Evolutionary conservation across 2,113 vertebrate genomes (phyloP), one percentile per base, ranked within the genome.

Genomic region (Ibidorhyncha struthersii): DNA sequence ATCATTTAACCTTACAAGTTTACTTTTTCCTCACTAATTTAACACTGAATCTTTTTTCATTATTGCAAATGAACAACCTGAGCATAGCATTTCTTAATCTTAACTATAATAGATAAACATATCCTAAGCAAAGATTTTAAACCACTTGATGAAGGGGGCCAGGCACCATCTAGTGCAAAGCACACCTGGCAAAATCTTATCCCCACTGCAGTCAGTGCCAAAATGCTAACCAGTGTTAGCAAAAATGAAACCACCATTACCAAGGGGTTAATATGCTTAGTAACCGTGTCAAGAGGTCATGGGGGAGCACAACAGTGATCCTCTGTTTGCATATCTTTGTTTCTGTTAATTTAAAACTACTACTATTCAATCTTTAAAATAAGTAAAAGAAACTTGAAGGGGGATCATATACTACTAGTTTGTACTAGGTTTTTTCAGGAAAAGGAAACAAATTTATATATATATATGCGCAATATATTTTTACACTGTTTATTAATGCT

Each of bases 401-500:
- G 96, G 96, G 92, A 95, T 96, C 86, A 85, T 96, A 89, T 86
- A 92, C 93, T 97, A 97, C 95, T 98, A 95, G 97, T 97, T 96
- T 98, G 97, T 97, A 98, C 96, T 96, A 97, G 95, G 41, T 90
- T 95, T 98, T 97, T 98, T 98, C 97, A 97, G 97, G 98, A 98
- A 97, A 98, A 96, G 97, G 96, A 98, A 97, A 96, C 89, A 97
- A 94, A 96, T 98, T 96, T 97, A 94, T 97, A 94, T 97, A 94
- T 97, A 97, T 90, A 95, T 88, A 97, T 97, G 96, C 96, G 97
- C 85, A 85, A 96, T 98, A 96, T 98, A 98, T 98, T 98, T 98
- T 98, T 98, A 97, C 98, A 98, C 98, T 96, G 96, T 97, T 96
- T 97, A 97, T 96, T 97, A 97, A 97, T 95, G 94, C 95, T 90